Percentiles rank a stretch among this genome's conserved stretches.
Evolutionary conservation across 2,797 vertebrate species (phyloP).

Genomic region (Acanthopagrus latus): DNA sequence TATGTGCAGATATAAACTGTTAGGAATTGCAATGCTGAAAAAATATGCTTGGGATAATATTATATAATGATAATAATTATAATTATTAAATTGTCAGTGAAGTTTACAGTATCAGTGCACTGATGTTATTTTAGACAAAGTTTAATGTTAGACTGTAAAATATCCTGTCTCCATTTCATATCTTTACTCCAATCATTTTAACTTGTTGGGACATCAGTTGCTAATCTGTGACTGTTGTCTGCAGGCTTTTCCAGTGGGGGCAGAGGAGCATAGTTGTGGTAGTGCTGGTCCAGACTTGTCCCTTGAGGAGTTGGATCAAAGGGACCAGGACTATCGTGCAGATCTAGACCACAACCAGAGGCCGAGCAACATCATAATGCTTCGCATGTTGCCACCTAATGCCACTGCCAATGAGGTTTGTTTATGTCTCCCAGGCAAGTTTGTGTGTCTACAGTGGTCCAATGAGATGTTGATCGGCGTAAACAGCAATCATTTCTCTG

Average conservation of each 20-base stretch:
- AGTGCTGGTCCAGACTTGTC: slow-evolving; percentile 63
- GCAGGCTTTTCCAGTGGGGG: slow-evolving; percentile 69
- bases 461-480: neutral
- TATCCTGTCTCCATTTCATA: too few species aligned
- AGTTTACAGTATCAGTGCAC: too few species aligned
- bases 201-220: neutral
- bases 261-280: slow-evolving; percentile 69
- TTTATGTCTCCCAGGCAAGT: neutral
- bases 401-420: slow-evolving; percentile 91
- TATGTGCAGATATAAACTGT: too few species aligned
- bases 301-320: slow-evolving; percentile 86
- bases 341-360: slow-evolving; percentile 89
- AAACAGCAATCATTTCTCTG: slow-evolving; percentile 17
- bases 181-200: neutral
- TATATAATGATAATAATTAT: too few species aligned
- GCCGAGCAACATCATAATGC: slow-evolving; percentile 95
- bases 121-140: too few species aligned
- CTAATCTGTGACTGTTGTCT: slow-evolving; percentile 18
- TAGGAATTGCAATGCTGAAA: too few species aligned
- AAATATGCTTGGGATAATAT: too few species aligned
- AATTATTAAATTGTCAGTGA: too few species aligned
- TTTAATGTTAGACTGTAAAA: too few species aligned
- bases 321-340: slow-evolving; percentile 92
- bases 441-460: slow-evolving; percentile 3
- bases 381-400: slow-evolving; percentile 92